These are phyloP conservation scores for Eilema caniola DNA, from an alignment of 2,888 invertebrate genomes.

Conservation along the genomic window DNA sequence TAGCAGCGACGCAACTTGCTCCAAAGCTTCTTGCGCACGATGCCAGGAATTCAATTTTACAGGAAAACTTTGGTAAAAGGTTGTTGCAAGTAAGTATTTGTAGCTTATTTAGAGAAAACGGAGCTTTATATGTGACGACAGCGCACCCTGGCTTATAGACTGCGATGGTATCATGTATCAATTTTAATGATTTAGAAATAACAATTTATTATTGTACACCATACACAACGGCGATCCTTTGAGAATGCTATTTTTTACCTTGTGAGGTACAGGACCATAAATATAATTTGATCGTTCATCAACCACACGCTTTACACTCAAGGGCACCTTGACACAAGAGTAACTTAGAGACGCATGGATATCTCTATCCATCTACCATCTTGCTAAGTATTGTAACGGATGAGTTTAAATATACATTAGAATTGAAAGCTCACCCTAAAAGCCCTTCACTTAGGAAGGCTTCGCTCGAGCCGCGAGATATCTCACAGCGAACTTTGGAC, in stretches of 20 bases:
- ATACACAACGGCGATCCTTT: too few relatives aligned
- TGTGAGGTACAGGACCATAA: too few relatives aligned
- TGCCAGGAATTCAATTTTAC: constrained; percentile 35
- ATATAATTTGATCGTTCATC: too few relatives aligned
- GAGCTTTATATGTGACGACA: background rate
- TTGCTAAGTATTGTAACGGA: constrained; percentile 1
- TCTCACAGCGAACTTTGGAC: constrained; percentile 8
- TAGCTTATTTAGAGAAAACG: background rate
- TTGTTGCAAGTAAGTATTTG: background rate
- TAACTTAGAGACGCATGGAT: too few relatives aligned
- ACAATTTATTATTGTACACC: too few relatives aligned
- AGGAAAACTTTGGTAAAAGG: constrained; percentile 23
- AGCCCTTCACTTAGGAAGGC: background rate
- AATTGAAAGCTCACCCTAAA: constrained; percentile 10
- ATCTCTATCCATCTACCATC: too few relatives aligned
- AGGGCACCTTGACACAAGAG: background rate
- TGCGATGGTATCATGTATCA: too few relatives aligned
- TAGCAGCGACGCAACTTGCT: constrained; percentile 18
- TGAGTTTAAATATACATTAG: constrained; percentile 7
- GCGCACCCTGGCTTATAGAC: background rate
- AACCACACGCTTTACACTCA: background rate
- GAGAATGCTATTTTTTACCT: background rate
- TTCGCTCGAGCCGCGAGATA: background rate
- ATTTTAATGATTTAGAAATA: too few relatives aligned
- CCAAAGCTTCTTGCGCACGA: constrained; percentile 25